Evolutionary conservation across 2,113 vertebrate genomes (phyloP).

Genomic region (Microtus ochrogaster): DNA sequence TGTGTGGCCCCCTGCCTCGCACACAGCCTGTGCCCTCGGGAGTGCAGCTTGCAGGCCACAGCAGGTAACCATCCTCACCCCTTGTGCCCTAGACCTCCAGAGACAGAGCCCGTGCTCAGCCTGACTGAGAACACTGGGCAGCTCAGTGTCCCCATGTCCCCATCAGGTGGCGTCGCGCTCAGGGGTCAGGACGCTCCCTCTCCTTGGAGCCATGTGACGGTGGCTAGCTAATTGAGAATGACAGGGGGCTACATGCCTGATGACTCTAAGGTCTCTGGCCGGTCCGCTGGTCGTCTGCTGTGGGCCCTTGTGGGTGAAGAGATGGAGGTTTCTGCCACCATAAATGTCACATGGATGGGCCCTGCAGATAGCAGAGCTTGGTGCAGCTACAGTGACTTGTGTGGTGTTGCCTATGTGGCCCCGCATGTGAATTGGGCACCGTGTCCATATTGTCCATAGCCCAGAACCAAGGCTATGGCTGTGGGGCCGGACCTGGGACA

Average conservation of each 20-base stretch:
- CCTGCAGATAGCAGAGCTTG: neutral
- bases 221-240: neutral
- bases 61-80: constrained; percentile 84
- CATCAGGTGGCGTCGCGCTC: neutral
- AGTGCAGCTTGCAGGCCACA: constrained; percentile 82
- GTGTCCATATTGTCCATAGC: neutral
- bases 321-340: neutral
- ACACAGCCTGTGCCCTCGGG: constrained; percentile 83
- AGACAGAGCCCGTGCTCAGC: neutral
- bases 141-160: too few species aligned
- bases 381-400: neutral
- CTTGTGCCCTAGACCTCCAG: neutral
- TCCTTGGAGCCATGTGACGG: neutral
- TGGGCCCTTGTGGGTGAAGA: neutral
- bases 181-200: neutral
- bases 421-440: neutral
- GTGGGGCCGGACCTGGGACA: neutral
- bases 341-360: too few species aligned
- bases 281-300: neutral
- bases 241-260: accelerated
- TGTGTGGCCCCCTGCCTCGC: constrained; percentile 81
- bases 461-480: neutral
- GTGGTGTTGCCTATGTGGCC: neutral
- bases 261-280: too few species aligned
- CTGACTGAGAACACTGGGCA: neutral